phyloP scores from a whole-genome alignment of 2,888 invertebrate genomes.

The Axea sp. region DNA sequence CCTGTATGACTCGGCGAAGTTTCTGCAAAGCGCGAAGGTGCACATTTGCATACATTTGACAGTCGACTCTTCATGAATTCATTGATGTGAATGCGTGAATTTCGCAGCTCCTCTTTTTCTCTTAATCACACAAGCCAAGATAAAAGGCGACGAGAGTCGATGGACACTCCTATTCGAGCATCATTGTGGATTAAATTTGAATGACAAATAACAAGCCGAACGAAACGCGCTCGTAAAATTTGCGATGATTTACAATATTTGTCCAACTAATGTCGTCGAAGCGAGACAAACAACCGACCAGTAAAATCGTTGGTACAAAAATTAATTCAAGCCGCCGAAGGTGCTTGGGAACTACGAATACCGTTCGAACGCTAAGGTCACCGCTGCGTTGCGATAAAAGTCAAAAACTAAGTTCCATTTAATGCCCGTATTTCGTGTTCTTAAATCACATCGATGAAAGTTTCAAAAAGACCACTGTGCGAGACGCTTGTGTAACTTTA shows the following conservation, averaged over 20 bases:
- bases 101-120: slow-evolving; percentile 11
- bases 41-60: slow-evolving; percentile 61
- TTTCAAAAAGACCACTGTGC: no score
- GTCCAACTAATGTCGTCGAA: slow-evolving; percentile 18
- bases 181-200: slow-evolving; percentile 45
- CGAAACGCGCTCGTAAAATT: slow-evolving; percentile 23
- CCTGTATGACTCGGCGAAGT: slow-evolving; percentile 48
- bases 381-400: no score
- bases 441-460: no score
- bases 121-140: slow-evolving; percentile 14
- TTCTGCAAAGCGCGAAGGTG: slow-evolving; percentile 34
- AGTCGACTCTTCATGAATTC: slow-evolving; percentile 50
- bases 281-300: background rate
- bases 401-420: no score
- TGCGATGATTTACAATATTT: slow-evolving; percentile 44
- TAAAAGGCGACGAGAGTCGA: slow-evolving; percentile 21
- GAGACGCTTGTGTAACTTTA: no score
- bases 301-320: no score
- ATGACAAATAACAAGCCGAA: slow-evolving; percentile 42
- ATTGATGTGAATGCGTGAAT: slow-evolving; percentile 35
- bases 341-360: no score
- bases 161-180: slow-evolving; percentile 50
- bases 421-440: no score
- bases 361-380: no score
- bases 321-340: no score